A percentile compares a stretch with the other conserved stretches of the same genome.
Conservation (phyloP, 2,113 vertebrate species). For the Panthera uncia region DNA sequence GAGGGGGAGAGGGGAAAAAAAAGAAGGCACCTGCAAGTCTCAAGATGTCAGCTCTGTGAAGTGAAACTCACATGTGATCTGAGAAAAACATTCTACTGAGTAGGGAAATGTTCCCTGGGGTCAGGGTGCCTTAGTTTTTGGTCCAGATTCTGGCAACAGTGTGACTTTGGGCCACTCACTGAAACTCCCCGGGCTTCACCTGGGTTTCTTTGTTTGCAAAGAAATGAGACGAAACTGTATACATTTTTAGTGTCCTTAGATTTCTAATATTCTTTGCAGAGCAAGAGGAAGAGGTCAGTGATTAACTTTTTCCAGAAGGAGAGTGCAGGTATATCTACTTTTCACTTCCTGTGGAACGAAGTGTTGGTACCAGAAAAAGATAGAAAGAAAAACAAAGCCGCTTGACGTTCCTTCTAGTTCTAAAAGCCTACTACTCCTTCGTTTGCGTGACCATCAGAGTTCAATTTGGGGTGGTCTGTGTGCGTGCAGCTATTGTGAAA, state of each 20-base stretch:
- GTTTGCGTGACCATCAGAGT: background rate
- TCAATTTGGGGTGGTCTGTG: background rate
- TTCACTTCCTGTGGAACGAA: conserved; percentile 22
- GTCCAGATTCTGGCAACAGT: background rate
- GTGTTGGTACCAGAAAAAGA: background rate
- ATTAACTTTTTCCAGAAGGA: background rate
- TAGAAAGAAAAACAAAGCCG: background rate
- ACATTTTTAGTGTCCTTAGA: background rate
- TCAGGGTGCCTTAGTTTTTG: background rate
- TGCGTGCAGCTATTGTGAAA: background rate
- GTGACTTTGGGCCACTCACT: background rate
- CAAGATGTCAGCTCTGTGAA: background rate
- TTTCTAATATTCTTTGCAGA: background rate
- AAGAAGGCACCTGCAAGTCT: background rate
- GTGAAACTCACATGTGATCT: background rate
- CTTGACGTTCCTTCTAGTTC: background rate
- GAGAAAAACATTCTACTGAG: background rate
- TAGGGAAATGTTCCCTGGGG: background rate
- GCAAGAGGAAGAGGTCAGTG: background rate
- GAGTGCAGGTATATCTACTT: background rate
- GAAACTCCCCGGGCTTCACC: background rate
- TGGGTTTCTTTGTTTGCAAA: background rate
- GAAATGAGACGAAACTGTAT: background rate
- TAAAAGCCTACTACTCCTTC: background rate
- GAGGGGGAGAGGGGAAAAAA: background rate